phyloP scores from a whole-genome alignment of 2,113 vertebrate genomes.

The Xenopus borealis region DNA sequence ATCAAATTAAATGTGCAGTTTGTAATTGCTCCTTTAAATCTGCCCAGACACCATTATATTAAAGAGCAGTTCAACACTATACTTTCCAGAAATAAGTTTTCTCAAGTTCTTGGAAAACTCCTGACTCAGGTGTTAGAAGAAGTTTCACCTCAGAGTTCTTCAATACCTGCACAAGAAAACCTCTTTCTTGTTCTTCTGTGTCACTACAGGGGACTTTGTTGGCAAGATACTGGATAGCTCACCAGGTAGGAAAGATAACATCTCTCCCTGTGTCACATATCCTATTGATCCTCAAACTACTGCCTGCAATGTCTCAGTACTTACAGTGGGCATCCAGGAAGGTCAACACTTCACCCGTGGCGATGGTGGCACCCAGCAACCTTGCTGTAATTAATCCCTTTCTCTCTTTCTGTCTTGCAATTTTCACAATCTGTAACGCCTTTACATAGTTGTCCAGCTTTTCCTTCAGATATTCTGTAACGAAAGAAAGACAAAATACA shows the following conservation, averaged over 20 bases:
- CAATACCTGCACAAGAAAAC: background rate
- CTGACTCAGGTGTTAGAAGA: too few relatives aligned
- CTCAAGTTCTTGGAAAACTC: too few relatives aligned
- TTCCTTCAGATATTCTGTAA: conserved; percentile 78
- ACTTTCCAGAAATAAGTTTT: too few relatives aligned
- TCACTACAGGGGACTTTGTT: background rate
- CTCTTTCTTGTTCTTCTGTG: background rate
- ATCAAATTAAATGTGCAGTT: too few relatives aligned
- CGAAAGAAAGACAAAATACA: conserved; percentile 21
- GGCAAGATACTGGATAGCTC: background rate
- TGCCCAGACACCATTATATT: too few relatives aligned
- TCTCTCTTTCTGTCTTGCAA: conserved; percentile 82
- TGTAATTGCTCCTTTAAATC: too few relatives aligned
- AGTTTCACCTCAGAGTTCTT: too few relatives aligned
- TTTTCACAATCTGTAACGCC: conserved; percentile 79
- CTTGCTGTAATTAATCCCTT: conserved; percentile 92
- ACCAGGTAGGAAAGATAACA: background rate
- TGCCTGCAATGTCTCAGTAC: conserved; percentile 43
- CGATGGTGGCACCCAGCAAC: conserved; percentile 83
- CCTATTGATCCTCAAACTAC: background rate
- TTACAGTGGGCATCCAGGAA: conserved; percentile 95
- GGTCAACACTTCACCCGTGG: conserved; percentile 85
- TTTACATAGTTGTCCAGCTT: conserved; percentile 75
- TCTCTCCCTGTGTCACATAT: background rate
- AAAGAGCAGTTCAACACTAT: too few relatives aligned